Base-by-base conservation (phyloP, 2,797 vertebrate genomes). In the Enteromius radiatus region DNA sequence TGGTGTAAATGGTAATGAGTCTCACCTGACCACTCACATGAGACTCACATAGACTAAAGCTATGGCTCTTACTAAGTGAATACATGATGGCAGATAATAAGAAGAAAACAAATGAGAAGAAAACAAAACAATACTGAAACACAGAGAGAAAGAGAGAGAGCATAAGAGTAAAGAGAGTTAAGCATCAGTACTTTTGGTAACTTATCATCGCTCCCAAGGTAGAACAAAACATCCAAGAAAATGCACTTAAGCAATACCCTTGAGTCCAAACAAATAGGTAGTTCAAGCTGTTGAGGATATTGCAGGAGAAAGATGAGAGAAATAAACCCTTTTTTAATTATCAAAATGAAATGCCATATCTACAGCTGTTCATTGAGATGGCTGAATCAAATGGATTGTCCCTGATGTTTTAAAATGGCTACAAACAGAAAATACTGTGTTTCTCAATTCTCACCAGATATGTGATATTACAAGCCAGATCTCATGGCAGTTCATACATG, bases 371-470 rank as follows among this genome's bases (percentile, higher is more conserved):
- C 38, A 21, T 47, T 38, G 11, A 41, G 61, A 82, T 76, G 12
- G 23, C 26, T 43, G 36, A 76, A 56, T 67, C 47, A 56, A 76
- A 67, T 73, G 38, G 33, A 41, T 4, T 5, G 61, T 56, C 47
- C 47, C 36, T 82, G 47, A 59, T 59, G 73, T 45, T 68, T 82
- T 56, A 82, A 76, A 41, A 64, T 26, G 14, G 19, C 59, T 47
- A 23, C 41, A 47, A 33, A 76, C 26, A 43, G 74, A 59, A 75
- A 41, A 76, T 45, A 8, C 2, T 21, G 14, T 47, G 9, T 63
- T 59, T 47, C 26, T 31, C 5, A 19, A n/a, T 76, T 38, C 9
- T 45, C 15, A 47, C 17, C 23, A 15, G 59, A 47, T 41, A 31
- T 19, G 45, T 17, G 14, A 49, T 26, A 67, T 17, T 54, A 14